Conservation (phyloP, 2,888 invertebrate species). For the Subacronicta megacephala region DNA sequence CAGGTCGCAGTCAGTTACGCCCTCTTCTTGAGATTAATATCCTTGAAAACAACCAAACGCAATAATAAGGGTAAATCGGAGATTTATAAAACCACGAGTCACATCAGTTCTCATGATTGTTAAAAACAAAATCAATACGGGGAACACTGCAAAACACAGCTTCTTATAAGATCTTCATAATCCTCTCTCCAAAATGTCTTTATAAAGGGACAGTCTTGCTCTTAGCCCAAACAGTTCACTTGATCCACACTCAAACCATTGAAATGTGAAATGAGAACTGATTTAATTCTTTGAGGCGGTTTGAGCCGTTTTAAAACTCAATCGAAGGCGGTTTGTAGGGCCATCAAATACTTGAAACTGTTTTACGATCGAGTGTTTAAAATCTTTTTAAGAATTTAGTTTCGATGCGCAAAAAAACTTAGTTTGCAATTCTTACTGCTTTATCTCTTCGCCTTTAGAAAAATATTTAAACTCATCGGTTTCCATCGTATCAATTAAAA, state of each 20-base stretch:
- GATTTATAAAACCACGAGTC: no score
- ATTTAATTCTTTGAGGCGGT: conserved; percentile 1
- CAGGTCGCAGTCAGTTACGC: no score
- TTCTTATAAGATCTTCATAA: background rate
- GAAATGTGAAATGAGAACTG: conserved; percentile 1
- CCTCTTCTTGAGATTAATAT: no score
- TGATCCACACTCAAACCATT: background rate
- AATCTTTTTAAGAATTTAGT: background rate
- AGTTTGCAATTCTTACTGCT: no score
- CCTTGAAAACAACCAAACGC: no score
- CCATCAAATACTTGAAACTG: background rate
- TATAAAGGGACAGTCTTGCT: background rate
- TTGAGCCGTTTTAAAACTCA: background rate
- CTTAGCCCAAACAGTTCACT: background rate
- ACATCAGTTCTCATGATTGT: no score
- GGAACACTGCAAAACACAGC: background rate
- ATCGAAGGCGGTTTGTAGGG: background rate
- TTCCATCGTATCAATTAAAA: no score
- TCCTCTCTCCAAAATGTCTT: background rate
- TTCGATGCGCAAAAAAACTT: no score
- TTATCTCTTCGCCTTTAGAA: no score
- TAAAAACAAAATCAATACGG: no score
- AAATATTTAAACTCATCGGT: no score
- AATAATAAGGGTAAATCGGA: no score
- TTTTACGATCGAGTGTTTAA: background rate